Evolutionary conservation across 2,113 vertebrate genomes (phyloP).

Genomic region (Mastomys coucha): DNA sequence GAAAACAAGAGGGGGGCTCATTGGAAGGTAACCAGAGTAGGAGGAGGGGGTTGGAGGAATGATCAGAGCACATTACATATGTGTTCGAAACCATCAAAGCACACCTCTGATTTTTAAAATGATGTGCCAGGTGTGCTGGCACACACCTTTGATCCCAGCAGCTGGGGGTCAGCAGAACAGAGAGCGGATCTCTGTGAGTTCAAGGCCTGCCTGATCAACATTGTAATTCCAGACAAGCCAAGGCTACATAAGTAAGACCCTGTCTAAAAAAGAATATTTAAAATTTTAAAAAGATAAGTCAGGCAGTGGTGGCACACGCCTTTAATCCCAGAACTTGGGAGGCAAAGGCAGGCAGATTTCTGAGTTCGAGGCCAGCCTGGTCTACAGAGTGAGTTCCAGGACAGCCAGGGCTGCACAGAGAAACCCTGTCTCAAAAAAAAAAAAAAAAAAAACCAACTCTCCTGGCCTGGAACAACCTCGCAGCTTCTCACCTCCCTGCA

Average conservation of each 20-base stretch:
- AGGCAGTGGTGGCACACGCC: too few species aligned
- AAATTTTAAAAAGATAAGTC: too few species aligned
- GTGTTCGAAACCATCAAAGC: too few species aligned
- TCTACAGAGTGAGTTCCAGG: too few species aligned
- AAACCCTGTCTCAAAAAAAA: neutral
- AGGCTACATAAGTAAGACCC: neutral
- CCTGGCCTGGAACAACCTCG: fast-evolving
- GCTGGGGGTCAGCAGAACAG: neutral
- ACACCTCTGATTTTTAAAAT: neutral
- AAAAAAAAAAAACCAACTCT: neutral
- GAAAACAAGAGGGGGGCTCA: neutral
- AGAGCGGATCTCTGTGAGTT: neutral
- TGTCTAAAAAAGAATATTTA: too few species aligned
- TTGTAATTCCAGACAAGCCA: neutral
- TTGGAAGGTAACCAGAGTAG: neutral
- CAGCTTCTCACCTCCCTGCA: neutral
- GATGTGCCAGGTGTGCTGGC: neutral
- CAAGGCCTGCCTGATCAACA: neutral
- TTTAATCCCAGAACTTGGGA: too few species aligned
- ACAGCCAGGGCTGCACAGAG: too few species aligned
- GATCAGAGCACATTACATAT: neutral
- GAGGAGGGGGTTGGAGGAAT: neutral
- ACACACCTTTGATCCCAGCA: neutral
- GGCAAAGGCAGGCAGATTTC: too few species aligned
- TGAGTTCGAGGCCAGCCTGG: too few species aligned